phyloP scores from a whole-genome alignment of 92 coral and sea anemone genomes.

The Phymanthus crucifer region DNA sequence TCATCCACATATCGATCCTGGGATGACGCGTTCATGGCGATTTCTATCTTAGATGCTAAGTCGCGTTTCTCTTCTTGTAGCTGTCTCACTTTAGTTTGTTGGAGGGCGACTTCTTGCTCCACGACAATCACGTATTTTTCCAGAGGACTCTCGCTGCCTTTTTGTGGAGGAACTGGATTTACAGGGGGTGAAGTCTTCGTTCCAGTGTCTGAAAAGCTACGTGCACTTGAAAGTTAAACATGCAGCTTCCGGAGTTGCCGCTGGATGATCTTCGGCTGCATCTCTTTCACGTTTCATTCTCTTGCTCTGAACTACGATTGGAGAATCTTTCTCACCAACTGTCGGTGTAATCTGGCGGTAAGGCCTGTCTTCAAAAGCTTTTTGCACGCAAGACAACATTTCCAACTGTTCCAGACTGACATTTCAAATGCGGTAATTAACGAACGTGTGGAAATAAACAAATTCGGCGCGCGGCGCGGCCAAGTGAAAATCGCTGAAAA shows the following conservation, averaged over 20 bases:
- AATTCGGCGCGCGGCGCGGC: too few species aligned
- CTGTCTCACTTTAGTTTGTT: too few species aligned
- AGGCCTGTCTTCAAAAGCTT: constrained; percentile 10
- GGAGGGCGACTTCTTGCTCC: too few species aligned
- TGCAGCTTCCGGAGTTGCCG: neutral
- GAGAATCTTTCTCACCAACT: constrained; percentile 6
- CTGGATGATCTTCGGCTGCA: neutral
- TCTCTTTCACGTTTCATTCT: neutral
- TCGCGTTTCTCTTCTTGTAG: too few species aligned
- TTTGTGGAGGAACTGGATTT: constrained; percentile 5
- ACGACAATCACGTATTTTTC: too few species aligned
- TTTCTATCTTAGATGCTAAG: too few species aligned
- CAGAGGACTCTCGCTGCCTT: constrained; percentile 2
- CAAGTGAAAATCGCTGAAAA: too few species aligned
- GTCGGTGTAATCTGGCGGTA: neutral
- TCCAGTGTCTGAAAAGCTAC: constrained; percentile 3
- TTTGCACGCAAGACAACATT: constrained; percentile 11
- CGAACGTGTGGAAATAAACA: too few species aligned
- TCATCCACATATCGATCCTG: too few species aligned
- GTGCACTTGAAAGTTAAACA: constrained; percentile 2
- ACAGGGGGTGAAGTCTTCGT: neutral
- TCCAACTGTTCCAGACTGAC: too few species aligned
- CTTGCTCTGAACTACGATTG: neutral
- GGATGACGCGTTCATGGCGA: too few species aligned
- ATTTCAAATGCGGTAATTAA: too few species aligned